phyloP scores from a whole-genome alignment of 2,113 vertebrate genomes.

The Silurus meridionalis region DNA sequence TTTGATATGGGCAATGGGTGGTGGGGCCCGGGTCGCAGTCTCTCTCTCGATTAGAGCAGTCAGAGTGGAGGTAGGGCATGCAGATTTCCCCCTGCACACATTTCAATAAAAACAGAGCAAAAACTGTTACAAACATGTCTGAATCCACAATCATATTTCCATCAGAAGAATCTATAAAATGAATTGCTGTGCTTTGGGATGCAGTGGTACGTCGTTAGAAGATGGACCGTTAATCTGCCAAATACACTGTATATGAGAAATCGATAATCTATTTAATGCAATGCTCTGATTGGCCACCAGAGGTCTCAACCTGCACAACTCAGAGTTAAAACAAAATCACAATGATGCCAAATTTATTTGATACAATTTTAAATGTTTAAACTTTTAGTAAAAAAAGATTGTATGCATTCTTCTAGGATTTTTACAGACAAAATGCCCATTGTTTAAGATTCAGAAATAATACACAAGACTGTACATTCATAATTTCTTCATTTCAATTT shows the following conservation, averaged over 20 bases:
- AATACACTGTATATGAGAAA: neutral
- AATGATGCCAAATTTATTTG: neutral
- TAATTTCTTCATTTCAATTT: too few species aligned
- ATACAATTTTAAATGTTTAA: too few species aligned
- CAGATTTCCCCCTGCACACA: slow-evolving; percentile 84
- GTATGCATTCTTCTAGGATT: too few species aligned
- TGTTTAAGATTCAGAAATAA: too few species aligned
- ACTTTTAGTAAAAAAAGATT: too few species aligned
- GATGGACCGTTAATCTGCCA: too few species aligned
- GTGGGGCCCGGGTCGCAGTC: slow-evolving; percentile 79
- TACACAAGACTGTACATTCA: too few species aligned
- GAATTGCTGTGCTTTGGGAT: neutral
- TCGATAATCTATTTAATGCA: neutral
- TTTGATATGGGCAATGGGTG: slow-evolving; percentile 90
- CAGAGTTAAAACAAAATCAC: neutral
- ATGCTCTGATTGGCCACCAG: neutral
- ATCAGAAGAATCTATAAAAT: too few species aligned
- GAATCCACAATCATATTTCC: neutral
- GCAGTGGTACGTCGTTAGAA: neutral
- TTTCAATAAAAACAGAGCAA: neutral
- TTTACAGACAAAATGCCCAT: too few species aligned
- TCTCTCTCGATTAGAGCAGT: slow-evolving; percentile 88
- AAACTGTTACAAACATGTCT: neutral
- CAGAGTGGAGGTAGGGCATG: slow-evolving; percentile 83
- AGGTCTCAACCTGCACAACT: neutral